Conservation (phyloP, 2,797 vertebrate species). For the Labeo calbasu region DNA sequence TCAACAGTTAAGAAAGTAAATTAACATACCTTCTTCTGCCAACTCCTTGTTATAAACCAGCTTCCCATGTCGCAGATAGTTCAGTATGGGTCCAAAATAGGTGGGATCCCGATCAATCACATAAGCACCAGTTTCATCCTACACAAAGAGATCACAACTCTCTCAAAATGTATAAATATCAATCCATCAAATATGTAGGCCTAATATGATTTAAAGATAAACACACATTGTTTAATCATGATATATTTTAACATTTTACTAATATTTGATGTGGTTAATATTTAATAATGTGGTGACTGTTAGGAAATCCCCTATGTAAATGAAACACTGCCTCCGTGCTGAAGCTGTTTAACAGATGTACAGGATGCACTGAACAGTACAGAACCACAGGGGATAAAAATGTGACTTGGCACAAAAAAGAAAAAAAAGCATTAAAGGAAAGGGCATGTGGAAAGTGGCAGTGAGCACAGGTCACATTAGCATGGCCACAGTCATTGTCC, state of each 20-base stretch:
- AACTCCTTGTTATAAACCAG: constrained; percentile 97
- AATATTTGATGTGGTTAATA: neutral
- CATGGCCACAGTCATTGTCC: constrained; percentile 33
- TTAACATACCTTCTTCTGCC: constrained; percentile 90
- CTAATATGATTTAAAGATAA: neutral
- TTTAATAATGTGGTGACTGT: neutral
- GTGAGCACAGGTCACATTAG: constrained; percentile 39
- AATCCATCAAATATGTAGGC: neutral
- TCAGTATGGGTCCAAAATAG: constrained; percentile 96
- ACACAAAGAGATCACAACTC: constrained; percentile 53
- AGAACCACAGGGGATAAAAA: constrained; percentile 33
- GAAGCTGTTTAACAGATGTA: neutral
- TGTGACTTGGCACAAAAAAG: constrained; percentile 34
- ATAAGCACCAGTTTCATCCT: constrained; percentile 95
- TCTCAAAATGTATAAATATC: neutral
- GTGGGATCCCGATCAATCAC: constrained; percentile 97
- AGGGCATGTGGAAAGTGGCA: constrained; percentile 35
- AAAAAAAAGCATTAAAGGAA: constrained; percentile 19
- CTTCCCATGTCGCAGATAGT: constrained; percentile 96
- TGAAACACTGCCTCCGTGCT: neutral
- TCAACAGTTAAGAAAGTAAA: neutral
- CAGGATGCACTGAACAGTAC: constrained; percentile 10
- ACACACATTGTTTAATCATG: neutral
- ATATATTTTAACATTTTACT: neutral
- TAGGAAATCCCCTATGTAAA: neutral